Percentiles rank a stretch among this genome's conserved stretches.
Evolutionary conservation across 2,113 vertebrate species (phyloP).

Genomic region (Capreolus pygargus): DNA sequence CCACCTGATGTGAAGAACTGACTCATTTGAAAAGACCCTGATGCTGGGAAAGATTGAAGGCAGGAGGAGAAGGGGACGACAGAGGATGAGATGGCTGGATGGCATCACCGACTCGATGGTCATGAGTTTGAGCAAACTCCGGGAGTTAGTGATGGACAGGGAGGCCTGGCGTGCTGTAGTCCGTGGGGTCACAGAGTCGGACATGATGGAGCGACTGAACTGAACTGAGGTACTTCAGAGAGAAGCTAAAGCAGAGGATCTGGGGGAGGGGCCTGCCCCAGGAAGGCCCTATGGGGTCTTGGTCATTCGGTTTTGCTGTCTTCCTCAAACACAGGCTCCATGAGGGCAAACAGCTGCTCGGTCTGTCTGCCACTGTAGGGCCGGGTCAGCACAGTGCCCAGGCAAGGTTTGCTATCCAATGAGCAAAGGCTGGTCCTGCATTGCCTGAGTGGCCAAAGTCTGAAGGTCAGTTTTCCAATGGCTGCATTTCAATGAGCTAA

Average conservation of each 20-base stretch:
- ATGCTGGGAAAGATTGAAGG: not conserved
- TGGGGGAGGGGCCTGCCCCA: not conserved
- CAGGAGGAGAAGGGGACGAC: accelerated
- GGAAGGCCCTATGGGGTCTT: not conserved
- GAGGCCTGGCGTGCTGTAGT: not conserved
- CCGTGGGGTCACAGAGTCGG: not conserved
- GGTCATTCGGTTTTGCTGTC: accelerated
- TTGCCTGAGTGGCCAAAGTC: not conserved
- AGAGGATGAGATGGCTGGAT: not conserved
- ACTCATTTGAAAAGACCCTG: not conserved
- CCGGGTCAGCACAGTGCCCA: too few species aligned
- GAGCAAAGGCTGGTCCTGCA: not conserved
- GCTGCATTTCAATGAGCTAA: not conserved
- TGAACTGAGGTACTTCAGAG: not conserved
- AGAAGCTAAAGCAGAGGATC: not conserved
- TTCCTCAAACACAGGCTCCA: too few species aligned
- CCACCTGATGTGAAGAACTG: not conserved
- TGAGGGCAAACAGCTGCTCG: accelerated
- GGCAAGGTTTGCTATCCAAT: too few species aligned
- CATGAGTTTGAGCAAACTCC: not conserved
- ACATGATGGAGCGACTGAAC: not conserved
- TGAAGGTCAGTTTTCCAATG: not conserved
- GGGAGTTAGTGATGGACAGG: not conserved
- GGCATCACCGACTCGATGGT: not conserved
- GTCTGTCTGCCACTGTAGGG: not conserved